phyloP scores from a whole-genome alignment of 2,888 invertebrate species.

The Loripinus fragilis region DNA sequence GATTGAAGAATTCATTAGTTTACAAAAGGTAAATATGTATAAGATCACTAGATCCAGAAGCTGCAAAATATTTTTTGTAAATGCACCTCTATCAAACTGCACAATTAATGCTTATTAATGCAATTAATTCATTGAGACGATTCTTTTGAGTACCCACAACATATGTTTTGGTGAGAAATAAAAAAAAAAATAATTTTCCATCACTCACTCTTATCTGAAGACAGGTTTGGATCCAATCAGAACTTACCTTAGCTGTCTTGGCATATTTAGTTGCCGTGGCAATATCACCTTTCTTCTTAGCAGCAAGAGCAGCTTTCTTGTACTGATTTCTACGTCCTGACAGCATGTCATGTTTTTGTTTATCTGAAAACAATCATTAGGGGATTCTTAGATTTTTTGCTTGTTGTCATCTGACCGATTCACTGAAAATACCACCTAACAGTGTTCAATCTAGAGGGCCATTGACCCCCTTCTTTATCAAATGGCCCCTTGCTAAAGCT shows the following conservation, averaged over 20 bases:
- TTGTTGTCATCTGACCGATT: too few species aligned
- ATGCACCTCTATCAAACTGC: not conserved
- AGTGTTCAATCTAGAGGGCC: too few species aligned
- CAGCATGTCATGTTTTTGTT: slow-evolving; percentile 47
- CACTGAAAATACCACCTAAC: too few species aligned
- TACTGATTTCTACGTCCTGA: slow-evolving; percentile 92
- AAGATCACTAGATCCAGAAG: not conserved
- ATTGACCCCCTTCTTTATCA: too few species aligned
- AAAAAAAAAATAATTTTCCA: too few species aligned
- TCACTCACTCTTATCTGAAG: too few species aligned
- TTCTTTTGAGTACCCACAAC: too few species aligned
- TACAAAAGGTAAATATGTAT: not conserved
- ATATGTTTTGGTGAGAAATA: too few species aligned
- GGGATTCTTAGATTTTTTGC: too few species aligned
- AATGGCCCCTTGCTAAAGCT: too few species aligned
- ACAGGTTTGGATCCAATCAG: slow-evolving; percentile 89
- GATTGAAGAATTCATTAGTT: too few species aligned
- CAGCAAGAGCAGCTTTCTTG: slow-evolving; percentile 92
- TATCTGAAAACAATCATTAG: slow-evolving; percentile 24
- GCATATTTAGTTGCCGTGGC: slow-evolving; percentile 93
- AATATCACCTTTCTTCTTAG: slow-evolving; percentile 92
- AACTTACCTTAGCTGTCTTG: slow-evolving; percentile 88
- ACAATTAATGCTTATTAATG: not conserved
- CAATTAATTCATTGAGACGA: not conserved
- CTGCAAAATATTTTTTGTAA: too few species aligned